Evolutionary conservation across 30 jellyfish, hydroid and myxozoan species (phyloP), one percentile per base, ranked within the genome.

Genomic region (Aurelia coerulea): DNA sequence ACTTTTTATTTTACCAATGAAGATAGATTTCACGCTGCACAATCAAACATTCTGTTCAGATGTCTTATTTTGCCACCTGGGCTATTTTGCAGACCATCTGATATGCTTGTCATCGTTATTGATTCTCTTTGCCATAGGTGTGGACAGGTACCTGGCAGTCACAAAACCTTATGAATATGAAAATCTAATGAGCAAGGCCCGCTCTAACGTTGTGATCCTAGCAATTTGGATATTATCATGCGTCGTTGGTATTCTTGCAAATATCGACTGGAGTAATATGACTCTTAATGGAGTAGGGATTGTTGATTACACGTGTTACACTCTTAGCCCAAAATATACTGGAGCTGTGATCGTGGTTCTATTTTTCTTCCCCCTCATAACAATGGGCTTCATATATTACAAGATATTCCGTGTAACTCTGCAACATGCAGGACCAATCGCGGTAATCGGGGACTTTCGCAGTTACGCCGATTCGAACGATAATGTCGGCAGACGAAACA

Each of bases 61-160:
- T 16, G 37, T 37, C 19, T 19, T 18, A 41, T 29, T 83, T 56
- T 90, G 97, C 32, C 73, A 62, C 13, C 31, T 84, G 86, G 76
- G 58, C 59, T 76, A 33, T 17, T 74, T 85, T 14, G 19, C 82
- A 5, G 97, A 90, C 73, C 76, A 73, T 13, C 62, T 74, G 14
- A 51, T 84, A 23, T 83, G 83, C 54, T 83, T 81, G 39, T 91
- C 97, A 12, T 73, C 97, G 16, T 83, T 90, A 12, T 66, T 96
- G 23, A 84, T 83, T 66, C 66, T 90, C 18, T 74, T 82, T 62
- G 97, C 91, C 23, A 83, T 90, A 11, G 92, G 96, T 29, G 74
- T 81, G 8, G 97, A 90, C 60, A 76, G 97, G 6, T 84, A 68
- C 60, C 42, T 90, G 49, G 97, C 97, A 4, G 60, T 90, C 51